Evolutionary conservation across 2,888 invertebrate species (phyloP).

Genomic region (Drosophila crucigera): DNA sequence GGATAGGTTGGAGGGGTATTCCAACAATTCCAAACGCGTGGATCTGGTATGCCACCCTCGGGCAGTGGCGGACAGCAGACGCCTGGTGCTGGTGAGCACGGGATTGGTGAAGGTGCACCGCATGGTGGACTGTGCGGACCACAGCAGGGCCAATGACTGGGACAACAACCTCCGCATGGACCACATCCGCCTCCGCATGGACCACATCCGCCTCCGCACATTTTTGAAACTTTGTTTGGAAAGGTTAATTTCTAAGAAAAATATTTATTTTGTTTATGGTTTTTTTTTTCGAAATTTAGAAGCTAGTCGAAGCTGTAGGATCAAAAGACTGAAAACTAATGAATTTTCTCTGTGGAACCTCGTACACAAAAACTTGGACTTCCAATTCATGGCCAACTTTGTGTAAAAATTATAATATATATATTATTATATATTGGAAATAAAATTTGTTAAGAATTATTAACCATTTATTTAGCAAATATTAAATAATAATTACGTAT

Average conservation of each 20-base stretch:
- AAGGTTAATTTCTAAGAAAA: constrained; percentile 23
- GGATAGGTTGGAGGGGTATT: constrained; percentile 84
- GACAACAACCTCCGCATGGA: constrained; percentile 62
- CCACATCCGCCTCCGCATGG: constrained; percentile 56
- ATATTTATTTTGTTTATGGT: neutral
- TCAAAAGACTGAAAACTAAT: constrained; percentile 72
- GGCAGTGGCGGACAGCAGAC: constrained; percentile 78
- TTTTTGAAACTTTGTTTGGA: constrained; percentile 6
- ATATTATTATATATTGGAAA: neutral
- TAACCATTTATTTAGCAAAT: neutral
- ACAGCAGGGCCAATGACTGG: constrained; percentile 55
- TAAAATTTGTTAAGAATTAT: neutral
- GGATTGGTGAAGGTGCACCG: constrained; percentile 78
- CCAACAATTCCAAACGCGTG: constrained; percentile 84
- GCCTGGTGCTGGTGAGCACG: constrained; percentile 78
- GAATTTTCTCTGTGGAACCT: constrained; percentile 18
- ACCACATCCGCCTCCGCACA: constrained; percentile 45
- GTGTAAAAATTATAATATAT: neutral
- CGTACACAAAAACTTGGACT: neutral
- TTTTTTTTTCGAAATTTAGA: constrained; percentile 48
- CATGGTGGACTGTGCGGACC: constrained; percentile 67
- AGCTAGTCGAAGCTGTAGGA: constrained; percentile 66
- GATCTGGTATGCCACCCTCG: constrained; percentile 82
- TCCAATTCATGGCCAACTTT: constrained; percentile 46
- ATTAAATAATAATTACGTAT: no score